A percentile compares a stretch with the other conserved stretches of the same genome.
Evolutionary conservation across 37 sponge, comb jelly and placozoan genomes (phyloP).

Genomic region (Oopsacas minuta): DNA sequence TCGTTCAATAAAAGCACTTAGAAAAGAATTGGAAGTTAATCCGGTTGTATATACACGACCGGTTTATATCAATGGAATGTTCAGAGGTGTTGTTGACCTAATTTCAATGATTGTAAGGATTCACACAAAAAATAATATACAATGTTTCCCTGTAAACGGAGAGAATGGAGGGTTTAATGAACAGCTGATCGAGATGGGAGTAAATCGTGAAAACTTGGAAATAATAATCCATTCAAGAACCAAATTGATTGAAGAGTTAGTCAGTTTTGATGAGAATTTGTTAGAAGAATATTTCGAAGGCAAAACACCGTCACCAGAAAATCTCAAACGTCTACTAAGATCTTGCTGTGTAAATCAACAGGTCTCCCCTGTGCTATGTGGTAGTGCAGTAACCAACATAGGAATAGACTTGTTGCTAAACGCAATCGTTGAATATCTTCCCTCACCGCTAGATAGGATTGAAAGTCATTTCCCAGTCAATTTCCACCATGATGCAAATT

Average conservation of each 20-base stretch:
- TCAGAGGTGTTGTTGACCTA: conserved; percentile 61
- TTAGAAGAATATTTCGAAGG: conserved; percentile 16
- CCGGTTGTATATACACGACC: conserved; percentile 44
- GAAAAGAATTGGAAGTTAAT: conserved; percentile 29
- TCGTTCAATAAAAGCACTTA: conserved; percentile 35
- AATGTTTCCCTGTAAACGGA: neutral
- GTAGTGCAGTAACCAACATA: conserved; percentile 60
- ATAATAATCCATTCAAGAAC: neutral
- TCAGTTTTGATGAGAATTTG: neutral
- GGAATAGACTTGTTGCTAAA: conserved; percentile 72
- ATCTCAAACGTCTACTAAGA: neutral
- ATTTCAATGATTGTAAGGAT: conserved; percentile 29
- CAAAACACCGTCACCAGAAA: neutral
- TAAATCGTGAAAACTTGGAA: neutral
- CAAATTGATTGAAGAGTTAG: neutral
- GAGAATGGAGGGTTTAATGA: neutral
- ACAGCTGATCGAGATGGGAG: neutral
- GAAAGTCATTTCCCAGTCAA: neutral
- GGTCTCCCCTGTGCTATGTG: conserved; percentile 61
- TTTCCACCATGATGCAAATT: neutral
- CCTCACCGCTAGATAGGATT: conserved; percentile 33
- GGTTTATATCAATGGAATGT: conserved; percentile 41
- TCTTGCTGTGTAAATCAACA: neutral
- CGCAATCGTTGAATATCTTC: conserved; percentile 51
- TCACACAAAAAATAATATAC: neutral